A percentile compares a stretch with the other conserved stretches of the same genome.
These are phyloP conservation scores for Nesometra sesokonis DNA, from an alignment of 35 echinoderm and acorn worm genomes.

Conservation along the genomic window DNA sequence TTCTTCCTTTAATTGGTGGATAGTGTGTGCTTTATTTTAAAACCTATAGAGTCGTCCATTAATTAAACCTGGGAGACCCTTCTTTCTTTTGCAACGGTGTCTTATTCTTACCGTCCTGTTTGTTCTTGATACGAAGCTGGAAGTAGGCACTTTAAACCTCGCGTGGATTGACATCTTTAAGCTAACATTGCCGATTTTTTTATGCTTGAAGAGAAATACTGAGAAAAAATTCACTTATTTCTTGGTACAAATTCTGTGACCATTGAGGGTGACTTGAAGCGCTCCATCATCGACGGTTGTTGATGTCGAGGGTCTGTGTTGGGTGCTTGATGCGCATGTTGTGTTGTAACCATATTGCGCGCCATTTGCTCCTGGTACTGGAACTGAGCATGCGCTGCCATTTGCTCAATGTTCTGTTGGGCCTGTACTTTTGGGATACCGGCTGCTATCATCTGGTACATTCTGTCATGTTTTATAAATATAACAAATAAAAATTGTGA, in stretches of 20 bases:
- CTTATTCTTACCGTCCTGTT: no score
- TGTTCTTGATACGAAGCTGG: no score
- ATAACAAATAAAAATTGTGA: no score
- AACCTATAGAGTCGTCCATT: no score
- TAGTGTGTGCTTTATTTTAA: no score
- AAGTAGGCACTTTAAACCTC: no score
- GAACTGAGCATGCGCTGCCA: neutral
- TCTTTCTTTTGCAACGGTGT: no score
- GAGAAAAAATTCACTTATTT: neutral
- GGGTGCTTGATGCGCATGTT: neutral
- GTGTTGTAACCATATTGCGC: neutral
- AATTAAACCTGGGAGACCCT: no score
- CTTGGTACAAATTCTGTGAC: neutral
- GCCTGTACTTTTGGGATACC: neutral
- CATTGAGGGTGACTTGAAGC: neutral
- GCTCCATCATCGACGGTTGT: neutral
- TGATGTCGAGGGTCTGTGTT: neutral
- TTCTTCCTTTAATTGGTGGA: no score
- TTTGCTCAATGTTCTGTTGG: neutral
- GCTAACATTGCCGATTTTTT: no score
- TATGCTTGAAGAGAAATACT: no score
- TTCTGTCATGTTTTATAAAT: neutral
- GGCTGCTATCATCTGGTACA: neutral
- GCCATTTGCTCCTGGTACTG: neutral
- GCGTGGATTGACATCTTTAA: no score